These are phyloP conservation scores for Malaclemys terrapin DNA, from an alignment of 2,113 vertebrate species.

Conservation along the genomic window DNA sequence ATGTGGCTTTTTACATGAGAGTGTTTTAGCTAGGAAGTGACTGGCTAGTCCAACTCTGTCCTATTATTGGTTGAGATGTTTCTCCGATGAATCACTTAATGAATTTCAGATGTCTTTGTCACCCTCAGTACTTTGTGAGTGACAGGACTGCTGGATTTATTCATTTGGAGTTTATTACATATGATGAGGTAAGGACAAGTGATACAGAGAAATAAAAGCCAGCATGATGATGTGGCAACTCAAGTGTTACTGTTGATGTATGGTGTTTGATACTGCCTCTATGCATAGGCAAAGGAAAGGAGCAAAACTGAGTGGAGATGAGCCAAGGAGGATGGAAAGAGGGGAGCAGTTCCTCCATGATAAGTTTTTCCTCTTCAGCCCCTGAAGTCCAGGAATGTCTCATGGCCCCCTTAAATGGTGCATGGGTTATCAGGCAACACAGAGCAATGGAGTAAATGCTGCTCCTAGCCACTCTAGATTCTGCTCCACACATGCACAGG, in stretches of 20 bases:
- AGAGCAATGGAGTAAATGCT: neutral
- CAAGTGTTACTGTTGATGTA: neutral
- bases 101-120: slow-evolving; percentile 1
- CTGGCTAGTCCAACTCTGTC: neutral
- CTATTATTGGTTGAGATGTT: neutral
- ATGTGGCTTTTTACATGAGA: neutral
- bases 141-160: neutral
- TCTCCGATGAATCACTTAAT: slow-evolving; percentile 5
- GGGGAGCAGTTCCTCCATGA: neutral
- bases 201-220: neutral
- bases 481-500: neutral
- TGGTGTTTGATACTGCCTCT: neutral
- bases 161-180: slow-evolving; percentile 36
- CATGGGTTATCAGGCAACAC: neutral
- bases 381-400: rapidly evolving
- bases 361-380: neutral
- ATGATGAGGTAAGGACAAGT: slow-evolving; percentile 44
- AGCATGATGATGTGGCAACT: neutral
- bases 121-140: slow-evolving; percentile 3
- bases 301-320: neutral
- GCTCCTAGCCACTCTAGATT: neutral
- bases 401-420: neutral
- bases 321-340: neutral
- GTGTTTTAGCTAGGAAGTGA: neutral
- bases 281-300: neutral